Percentiles rank a stretch among this genome's conserved stretches.
phyloP scores from a whole-genome alignment of 2,113 vertebrate species.

The Cyanoderma ruficeps region DNA sequence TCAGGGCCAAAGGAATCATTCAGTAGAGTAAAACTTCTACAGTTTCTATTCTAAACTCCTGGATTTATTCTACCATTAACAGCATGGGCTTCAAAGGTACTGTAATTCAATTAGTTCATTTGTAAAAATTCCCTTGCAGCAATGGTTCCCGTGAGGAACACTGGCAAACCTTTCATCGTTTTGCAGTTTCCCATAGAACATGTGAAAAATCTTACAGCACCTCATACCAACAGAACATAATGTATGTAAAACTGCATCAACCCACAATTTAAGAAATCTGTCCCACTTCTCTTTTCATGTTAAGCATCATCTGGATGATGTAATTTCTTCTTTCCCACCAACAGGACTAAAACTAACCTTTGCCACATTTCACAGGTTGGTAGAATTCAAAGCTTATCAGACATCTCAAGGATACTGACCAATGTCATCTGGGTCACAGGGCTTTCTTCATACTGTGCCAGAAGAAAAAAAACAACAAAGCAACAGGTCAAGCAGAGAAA shows the following conservation, averaged over 20 bases:
- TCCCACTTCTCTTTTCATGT: constrained; percentile 2
- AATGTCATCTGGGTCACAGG: background rate
- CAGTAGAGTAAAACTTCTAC: background rate
- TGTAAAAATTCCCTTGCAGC: background rate
- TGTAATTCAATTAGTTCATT: background rate
- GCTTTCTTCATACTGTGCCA: background rate
- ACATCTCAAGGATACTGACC: background rate
- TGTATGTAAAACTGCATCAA: background rate
- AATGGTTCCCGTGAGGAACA: background rate
- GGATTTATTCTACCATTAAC: background rate
- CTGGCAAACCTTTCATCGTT: background rate
- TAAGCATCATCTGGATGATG: background rate
- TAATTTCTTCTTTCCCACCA: constrained; percentile 29
- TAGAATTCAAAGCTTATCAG: background rate
- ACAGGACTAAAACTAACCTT: background rate
- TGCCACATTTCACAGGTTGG: background rate
- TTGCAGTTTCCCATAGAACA: background rate
- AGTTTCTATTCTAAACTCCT: background rate
- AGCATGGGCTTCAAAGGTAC: background rate
- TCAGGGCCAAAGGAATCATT: background rate
- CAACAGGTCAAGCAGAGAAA: background rate
- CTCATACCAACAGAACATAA: background rate
- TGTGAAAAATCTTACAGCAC: background rate
- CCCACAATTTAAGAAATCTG: background rate
- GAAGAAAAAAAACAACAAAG: background rate